These are phyloP conservation scores for Rhinoraja longicauda DNA, from an alignment of 2,797 vertebrate genomes.

Conservation along the genomic window DNA sequence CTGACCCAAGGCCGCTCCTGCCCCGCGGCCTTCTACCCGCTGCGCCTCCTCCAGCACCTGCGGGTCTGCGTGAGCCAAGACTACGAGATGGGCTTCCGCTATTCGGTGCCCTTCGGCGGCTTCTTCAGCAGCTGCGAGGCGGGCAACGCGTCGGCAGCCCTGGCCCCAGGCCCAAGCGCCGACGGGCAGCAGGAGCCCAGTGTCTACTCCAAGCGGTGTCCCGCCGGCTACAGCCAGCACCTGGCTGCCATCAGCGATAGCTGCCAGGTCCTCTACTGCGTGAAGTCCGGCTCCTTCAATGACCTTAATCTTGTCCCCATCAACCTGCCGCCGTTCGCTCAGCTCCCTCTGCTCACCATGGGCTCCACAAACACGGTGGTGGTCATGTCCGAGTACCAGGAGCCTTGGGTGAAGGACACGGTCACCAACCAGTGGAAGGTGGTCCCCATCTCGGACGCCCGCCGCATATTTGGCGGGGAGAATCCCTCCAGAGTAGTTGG, in stretches of 20 bases:
- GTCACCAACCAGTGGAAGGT: constrained; percentile 65
- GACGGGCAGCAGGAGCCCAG: too few species aligned
- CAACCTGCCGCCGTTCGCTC: constrained; percentile 71
- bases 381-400: constrained; percentile 64
- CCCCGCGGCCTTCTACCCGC: constrained; percentile 57
- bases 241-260: constrained; percentile 72
- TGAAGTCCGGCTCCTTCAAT: constrained; percentile 69
- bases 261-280: constrained; percentile 79
- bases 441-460: constrained; percentile 56
- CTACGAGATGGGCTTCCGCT: constrained; percentile 60
- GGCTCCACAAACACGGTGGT: constrained; percentile 63
- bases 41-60: constrained; percentile 29
- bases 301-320: constrained; percentile 61
- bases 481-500: not conserved
- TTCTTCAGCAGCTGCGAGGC: constrained; percentile 82
- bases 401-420: constrained; percentile 67
- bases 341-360: constrained; percentile 58
- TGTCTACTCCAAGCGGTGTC: too few species aligned
- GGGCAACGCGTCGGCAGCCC: constrained; percentile 61
- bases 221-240: constrained; percentile 77
- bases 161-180: constrained; percentile 3
- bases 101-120: constrained; percentile 72
- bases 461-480: not conserved
- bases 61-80: constrained; percentile 72
- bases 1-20: constrained; percentile 65